These are phyloP conservation scores for Beroe ovata DNA, from an alignment of 37 sponge, comb jelly and placozoan species.

Conservation along the genomic window DNA sequence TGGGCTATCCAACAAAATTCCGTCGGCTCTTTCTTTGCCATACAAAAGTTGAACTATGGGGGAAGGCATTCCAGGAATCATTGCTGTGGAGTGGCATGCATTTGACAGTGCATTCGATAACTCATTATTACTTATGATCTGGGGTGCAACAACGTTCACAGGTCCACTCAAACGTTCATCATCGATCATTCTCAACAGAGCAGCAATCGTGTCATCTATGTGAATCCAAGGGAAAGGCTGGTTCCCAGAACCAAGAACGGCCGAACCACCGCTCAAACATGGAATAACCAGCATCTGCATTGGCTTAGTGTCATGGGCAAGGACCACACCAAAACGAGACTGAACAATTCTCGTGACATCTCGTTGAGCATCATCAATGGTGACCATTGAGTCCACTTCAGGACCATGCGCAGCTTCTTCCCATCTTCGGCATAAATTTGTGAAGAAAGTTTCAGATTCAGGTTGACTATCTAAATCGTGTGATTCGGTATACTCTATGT, in stretches of 20 bases:
- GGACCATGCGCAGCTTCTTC: slow-evolving; percentile 1
- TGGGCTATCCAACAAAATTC: slow-evolving; percentile 26
- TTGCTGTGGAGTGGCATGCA: background rate
- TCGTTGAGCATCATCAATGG: too few relatives aligned
- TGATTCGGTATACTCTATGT: background rate
- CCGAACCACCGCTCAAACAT: background rate
- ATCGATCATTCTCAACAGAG: background rate
- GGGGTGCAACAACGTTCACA: slow-evolving; percentile 33
- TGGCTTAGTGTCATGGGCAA: slow-evolving; percentile 9
- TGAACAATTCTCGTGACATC: background rate
- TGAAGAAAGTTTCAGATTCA: slow-evolving; percentile 18
- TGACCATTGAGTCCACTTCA: too few relatives aligned
- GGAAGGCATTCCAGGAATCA: slow-evolving; percentile 9
- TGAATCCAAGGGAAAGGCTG: slow-evolving; percentile 66
- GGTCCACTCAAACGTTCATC: background rate
- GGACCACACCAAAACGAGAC: slow-evolving; percentile 32
- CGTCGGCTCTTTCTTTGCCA: slow-evolving; percentile 48
- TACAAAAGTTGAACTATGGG: slow-evolving; percentile 5
- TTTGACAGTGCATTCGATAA: background rate
- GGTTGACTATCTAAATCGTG: background rate
- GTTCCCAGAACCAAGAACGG: background rate
- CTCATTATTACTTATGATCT: background rate
- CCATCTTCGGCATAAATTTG: slow-evolving; percentile 19
- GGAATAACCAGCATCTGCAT: background rate
- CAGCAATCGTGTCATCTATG: slow-evolving; percentile 3